Conservation (phyloP, 1,140 invertebrate genomes). For the Bombus terrestris region DNA sequence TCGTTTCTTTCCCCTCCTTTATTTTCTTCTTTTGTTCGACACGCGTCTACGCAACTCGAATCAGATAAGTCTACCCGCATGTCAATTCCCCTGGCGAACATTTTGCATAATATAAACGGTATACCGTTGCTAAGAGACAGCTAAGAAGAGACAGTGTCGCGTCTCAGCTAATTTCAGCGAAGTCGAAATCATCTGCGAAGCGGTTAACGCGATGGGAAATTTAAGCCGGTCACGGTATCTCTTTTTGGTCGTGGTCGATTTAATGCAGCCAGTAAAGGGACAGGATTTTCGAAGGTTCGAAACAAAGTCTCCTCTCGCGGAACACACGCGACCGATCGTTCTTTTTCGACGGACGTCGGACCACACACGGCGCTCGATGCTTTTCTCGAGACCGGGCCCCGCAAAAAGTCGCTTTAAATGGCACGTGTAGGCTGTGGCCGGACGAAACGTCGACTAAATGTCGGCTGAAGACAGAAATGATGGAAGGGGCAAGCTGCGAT, state of each 20-base stretch:
- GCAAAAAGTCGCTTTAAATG: constrained; percentile 27
- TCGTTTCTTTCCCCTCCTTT: background rate
- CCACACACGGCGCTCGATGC: constrained; percentile 50
- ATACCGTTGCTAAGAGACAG: constrained; percentile 33
- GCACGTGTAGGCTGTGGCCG: constrained; percentile 33
- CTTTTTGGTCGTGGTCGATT: constrained; percentile 60
- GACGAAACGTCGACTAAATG: constrained; percentile 17
- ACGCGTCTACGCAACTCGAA: background rate
- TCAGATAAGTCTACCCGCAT: background rate
- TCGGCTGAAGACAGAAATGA: background rate
- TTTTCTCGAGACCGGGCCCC: background rate
- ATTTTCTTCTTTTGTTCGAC: background rate
- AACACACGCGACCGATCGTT: constrained; percentile 38
- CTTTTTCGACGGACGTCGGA: constrained; percentile 49
- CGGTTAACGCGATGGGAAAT: constrained; percentile 68
- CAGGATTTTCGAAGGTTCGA: constrained; percentile 44
- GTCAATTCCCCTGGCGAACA: constrained; percentile 51
- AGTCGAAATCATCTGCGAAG: constrained; percentile 51
- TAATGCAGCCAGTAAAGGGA: constrained; percentile 48
- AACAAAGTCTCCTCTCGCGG: constrained; percentile 35
- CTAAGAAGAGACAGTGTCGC: background rate
- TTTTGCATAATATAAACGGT: constrained; percentile 56
- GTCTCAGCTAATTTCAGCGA: constrained; percentile 65
- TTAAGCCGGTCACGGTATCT: constrained; percentile 56
- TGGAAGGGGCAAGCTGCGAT: background rate